Percentiles rank a stretch among this genome's conserved stretches.
These are phyloP conservation scores for Melanotaenia pygmaea DNA, from an alignment of 2,797 vertebrate species.

Conservation along the genomic window DNA sequence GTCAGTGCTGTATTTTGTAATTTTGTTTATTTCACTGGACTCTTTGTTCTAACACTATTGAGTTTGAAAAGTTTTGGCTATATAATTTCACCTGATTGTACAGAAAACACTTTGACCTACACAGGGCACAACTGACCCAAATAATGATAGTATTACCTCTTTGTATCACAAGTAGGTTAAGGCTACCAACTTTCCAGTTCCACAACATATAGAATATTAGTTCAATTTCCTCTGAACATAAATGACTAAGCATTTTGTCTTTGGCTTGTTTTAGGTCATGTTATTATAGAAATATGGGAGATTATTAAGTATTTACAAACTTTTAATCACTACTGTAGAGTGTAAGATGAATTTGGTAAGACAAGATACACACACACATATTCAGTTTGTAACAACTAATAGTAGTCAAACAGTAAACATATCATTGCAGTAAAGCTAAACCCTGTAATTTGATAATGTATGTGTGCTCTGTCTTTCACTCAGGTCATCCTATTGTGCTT, in stretches of 20 bases:
- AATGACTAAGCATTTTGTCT: not conserved
- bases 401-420: constrained; percentile 41
- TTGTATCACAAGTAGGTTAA: not conserved
- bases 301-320: not conserved
- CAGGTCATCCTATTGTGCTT: constrained; percentile 87
- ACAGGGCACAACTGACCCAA: not conserved
- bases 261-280: not conserved
- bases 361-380: constrained; percentile 24
- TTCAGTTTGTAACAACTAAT: constrained; percentile 20
- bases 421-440: constrained; percentile 35
- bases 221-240: not conserved
- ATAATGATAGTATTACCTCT: not conserved
- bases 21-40: not conserved
- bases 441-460: constrained; percentile 48
- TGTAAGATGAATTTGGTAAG: not conserved
- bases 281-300: not conserved
- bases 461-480: constrained; percentile 29
- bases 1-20: too few species aligned
- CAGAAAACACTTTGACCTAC: not conserved
- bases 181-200: not conserved
- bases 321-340: not conserved
- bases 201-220: not conserved
- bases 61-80: not conserved
- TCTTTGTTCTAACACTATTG: not conserved
- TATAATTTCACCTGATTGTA: too few species aligned